A percentile compares a stretch with the other conserved stretches of the same genome.
Conservation (phyloP, 2,113 vertebrate species). For the Melanerpes aurifrons region DNA sequence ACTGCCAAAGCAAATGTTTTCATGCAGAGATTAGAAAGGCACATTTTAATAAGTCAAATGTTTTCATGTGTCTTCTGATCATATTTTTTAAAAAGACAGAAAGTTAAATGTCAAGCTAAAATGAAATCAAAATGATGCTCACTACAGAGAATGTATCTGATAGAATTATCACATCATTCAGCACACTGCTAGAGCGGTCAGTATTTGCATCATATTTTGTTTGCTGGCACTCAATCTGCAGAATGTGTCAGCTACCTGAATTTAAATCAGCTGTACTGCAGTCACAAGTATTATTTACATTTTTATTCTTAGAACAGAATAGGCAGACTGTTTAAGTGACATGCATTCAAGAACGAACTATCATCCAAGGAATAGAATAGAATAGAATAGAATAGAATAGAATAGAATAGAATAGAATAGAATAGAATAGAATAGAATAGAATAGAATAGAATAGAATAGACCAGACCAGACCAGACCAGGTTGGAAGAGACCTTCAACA, state of each 20-base stretch:
- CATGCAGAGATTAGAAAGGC: conserved; percentile 51
- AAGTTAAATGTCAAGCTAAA: conserved; percentile 57
- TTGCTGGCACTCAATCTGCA: neutral
- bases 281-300: neutral
- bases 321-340: neutral
- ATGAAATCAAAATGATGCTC: conserved; percentile 37
- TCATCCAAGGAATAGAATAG: neutral
- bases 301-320: neutral
- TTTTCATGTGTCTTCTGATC: conserved; percentile 36
- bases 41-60: conserved; percentile 68
- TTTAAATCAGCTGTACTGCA: neutral
- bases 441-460: too few relatives aligned
- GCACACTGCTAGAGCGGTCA: neutral
- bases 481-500: too few relatives aligned
- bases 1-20: conserved; percentile 72
- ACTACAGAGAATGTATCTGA: neutral
- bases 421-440: neutral
- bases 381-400: too few relatives aligned
- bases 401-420: neutral
- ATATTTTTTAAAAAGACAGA: neutral
- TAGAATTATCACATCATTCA: conserved; percentile 21
- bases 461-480: too few relatives aligned
- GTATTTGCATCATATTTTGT: conserved; percentile 13
- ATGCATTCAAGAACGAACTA: neutral
- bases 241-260: neutral